These are phyloP conservation scores for Lucilia sericata DNA, from an alignment of 1,140 invertebrate species.

Conservation along the genomic window DNA sequence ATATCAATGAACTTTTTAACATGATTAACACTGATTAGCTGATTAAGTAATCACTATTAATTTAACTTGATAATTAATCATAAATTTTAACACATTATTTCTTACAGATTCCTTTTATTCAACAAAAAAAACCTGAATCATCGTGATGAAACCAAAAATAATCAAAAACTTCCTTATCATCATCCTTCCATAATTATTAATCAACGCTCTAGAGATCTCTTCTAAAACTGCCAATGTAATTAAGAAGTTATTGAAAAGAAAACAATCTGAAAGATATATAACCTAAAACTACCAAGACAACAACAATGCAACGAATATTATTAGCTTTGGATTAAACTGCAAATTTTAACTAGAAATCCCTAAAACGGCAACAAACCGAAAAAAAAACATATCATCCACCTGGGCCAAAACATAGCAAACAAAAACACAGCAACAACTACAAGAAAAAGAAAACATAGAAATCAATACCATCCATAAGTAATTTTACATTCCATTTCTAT, in stretches of 20 bases:
- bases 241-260: background rate
- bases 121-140: background rate
- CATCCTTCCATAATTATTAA: slow-evolving; percentile 1
- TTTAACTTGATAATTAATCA: background rate
- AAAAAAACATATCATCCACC: background rate
- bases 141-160: background rate
- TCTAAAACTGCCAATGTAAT: background rate
- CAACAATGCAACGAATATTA: slow-evolving; percentile 15
- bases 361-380: background rate
- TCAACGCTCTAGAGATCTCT: background rate
- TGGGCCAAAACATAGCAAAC: background rate
- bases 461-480: background rate
- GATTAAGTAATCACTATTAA: background rate
- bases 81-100: background rate
- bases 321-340: background rate
- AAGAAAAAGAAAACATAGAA: background rate
- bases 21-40: background rate
- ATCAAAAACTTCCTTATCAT: background rate
- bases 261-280: background rate
- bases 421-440: background rate
- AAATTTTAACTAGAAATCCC: background rate
- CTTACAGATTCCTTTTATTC: background rate
- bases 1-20: too few species aligned
- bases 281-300: background rate
- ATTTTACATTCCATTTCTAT: background rate